Evolutionary conservation across 2,113 vertebrate genomes (phyloP).

Genomic region (Paraplagusia blochii): DNA sequence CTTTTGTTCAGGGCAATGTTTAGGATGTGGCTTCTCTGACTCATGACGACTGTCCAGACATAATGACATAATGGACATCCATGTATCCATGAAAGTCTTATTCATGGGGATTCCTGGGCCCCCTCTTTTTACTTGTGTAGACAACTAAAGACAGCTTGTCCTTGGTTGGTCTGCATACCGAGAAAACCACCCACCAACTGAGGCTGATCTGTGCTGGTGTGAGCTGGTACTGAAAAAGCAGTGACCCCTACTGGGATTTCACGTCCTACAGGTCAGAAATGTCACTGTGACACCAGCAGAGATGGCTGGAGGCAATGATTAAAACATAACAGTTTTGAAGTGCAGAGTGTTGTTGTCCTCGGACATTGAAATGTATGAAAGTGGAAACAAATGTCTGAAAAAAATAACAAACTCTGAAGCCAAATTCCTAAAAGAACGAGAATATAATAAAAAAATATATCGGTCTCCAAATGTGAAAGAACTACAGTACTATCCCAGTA

Average conservation of each 20-base stretch:
- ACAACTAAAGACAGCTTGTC: slow-evolving; percentile 31
- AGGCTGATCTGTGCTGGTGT: slow-evolving; percentile 30
- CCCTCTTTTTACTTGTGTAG: neutral
- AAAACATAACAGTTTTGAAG: slow-evolving; percentile 15
- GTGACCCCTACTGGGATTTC: slow-evolving; percentile 32
- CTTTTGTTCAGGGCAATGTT: slow-evolving; percentile 28
- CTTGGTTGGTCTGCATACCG: slow-evolving; percentile 55
- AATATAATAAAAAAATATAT: slow-evolving; percentile 12
- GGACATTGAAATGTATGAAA: slow-evolving; percentile 8
- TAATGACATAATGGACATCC: slow-evolving; percentile 11
- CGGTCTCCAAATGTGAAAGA: slow-evolving; percentile 4
- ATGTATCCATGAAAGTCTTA: slow-evolving; percentile 20
- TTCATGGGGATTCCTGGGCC: slow-evolving; percentile 18
- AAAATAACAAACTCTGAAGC: no score
- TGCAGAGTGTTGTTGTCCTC: neutral
- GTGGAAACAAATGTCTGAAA: slow-evolving; percentile 10
- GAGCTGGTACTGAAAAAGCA: slow-evolving; percentile 49
- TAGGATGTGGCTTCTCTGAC: slow-evolving; percentile 42
- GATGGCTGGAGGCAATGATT: slow-evolving; percentile 14
- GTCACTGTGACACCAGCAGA: slow-evolving; percentile 24
- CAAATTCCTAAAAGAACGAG: no score
- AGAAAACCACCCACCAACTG: slow-evolving; percentile 53
- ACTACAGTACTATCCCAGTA: neutral
- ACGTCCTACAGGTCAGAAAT: slow-evolving; percentile 42
- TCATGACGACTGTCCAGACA: slow-evolving; percentile 38